Evolutionary conservation across 2,888 invertebrate genomes (phyloP).

Genomic region (Galerucella nymphaeae): DNA sequence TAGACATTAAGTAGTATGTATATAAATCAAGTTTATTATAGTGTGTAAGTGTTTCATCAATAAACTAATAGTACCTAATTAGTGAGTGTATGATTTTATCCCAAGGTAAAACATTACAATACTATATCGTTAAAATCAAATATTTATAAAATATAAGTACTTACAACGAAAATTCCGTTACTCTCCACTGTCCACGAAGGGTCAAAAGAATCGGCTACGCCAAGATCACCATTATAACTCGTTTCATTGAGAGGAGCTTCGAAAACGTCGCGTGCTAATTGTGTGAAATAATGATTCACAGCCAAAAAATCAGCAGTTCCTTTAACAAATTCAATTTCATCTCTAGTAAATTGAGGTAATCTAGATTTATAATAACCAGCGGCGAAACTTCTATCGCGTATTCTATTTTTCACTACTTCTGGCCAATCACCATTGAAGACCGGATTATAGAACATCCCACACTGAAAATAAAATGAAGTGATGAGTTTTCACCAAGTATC

Average conservation of each 20-base stretch:
- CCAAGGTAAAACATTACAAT: too few species aligned
- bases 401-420: constrained; percentile 70
- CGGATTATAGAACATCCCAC: constrained; percentile 65
- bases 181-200: constrained; percentile 5
- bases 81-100: too few species aligned
- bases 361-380: constrained; percentile 68
- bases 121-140: too few species aligned
- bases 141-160: not conserved
- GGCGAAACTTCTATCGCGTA: constrained; percentile 68
- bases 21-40: too few species aligned
- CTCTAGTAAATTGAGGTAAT: constrained; percentile 70
- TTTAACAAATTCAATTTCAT: constrained; percentile 71
- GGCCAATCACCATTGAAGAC: constrained; percentile 75
- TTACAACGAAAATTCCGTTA: constrained; percentile 21
- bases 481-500: not conserved
- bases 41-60: too few species aligned
- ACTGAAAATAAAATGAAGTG: constrained; percentile 39
- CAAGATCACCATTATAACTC: constrained; percentile 26
- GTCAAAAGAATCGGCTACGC: constrained; percentile 11
- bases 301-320: constrained; percentile 79
- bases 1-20: too few species aligned
- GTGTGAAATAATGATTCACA: constrained; percentile 75
- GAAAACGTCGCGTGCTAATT: constrained; percentile 59
- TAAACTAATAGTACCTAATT: too few species aligned
- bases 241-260: constrained; percentile 17